Conservation (phyloP, 2,113 vertebrate genomes). For the Triplophysa dalaica region DNA sequence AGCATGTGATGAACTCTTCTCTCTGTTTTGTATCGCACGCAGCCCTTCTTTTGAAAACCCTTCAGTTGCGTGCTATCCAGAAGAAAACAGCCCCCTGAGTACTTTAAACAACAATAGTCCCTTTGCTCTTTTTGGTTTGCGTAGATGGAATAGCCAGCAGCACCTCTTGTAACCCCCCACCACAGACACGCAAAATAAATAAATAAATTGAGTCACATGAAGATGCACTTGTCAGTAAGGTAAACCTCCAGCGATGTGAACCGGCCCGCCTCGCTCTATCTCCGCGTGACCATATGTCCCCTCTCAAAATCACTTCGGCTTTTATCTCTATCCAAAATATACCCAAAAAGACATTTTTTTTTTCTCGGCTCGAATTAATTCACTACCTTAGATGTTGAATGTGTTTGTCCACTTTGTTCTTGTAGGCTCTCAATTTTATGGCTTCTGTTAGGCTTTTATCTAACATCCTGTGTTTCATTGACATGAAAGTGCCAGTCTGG, state of each 20-base stretch:
- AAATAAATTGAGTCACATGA: constrained; percentile 8
- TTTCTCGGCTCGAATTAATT: constrained; percentile 62
- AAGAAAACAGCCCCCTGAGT: constrained; percentile 47
- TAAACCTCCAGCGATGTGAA: constrained; percentile 10
- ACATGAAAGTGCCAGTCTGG: constrained; percentile 75
- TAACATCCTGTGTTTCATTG: constrained; percentile 70
- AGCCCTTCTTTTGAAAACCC: constrained; percentile 49
- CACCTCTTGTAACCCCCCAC: constrained; percentile 9
- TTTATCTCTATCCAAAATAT: constrained; percentile 76
- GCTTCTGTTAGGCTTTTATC: constrained; percentile 75
- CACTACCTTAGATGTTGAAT: constrained; percentile 76
- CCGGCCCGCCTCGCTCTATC: not conserved
- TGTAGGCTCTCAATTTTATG: constrained; percentile 63
- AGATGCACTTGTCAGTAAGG: constrained; percentile 3
- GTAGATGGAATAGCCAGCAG: constrained; percentile 3
- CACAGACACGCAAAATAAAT: not conserved
- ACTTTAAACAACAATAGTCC: constrained; percentile 66
- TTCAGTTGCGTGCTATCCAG: constrained; percentile 40
- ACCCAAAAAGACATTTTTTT: constrained; percentile 62
- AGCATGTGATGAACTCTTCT: constrained; percentile 32
- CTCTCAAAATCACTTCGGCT: constrained; percentile 59
- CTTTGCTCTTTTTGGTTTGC: constrained; percentile 61
- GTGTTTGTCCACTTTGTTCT: constrained; percentile 75
- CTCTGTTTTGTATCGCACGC: constrained; percentile 5
- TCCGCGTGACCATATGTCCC: constrained; percentile 42